phyloP scores from a whole-genome alignment of 2,113 vertebrate species.

The Sylvilagus bachmani region DNA sequence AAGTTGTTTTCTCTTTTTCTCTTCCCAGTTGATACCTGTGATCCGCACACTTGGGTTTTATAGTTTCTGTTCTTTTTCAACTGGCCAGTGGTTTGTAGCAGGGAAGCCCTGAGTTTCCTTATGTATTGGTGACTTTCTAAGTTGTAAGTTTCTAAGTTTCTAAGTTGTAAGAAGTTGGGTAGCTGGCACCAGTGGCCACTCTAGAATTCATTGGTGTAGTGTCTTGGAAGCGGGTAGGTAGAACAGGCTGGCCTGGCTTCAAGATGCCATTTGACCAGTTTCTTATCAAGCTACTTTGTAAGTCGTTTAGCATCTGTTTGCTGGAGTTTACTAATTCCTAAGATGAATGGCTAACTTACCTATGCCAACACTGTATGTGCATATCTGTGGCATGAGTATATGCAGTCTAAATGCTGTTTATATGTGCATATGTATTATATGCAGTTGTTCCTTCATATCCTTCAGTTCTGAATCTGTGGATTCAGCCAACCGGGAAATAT shows the following conservation, averaged over 20 bases:
- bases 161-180: not conserved
- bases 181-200: accelerated
- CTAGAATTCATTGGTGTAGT: not conserved
- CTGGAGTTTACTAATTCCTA: not conserved
- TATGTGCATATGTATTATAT: not conserved
- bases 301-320: not conserved
- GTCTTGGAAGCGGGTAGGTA: not conserved
- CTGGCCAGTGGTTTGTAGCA: constrained; percentile 25
- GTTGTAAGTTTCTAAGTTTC: not conserved
- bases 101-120: not conserved
- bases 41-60: not conserved
- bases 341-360: not conserved
- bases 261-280: not conserved
- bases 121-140: not conserved
- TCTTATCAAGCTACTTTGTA: not conserved
- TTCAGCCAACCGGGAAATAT: no score
- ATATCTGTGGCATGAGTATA: not conserved
- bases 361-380: not conserved
- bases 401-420: not conserved
- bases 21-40: not conserved
- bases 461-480: no score
- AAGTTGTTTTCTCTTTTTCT: not conserved
- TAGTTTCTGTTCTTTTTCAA: not conserved
- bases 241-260: not conserved
- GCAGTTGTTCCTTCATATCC: no score